Percentiles rank a stretch among this genome's conserved stretches.
These are phyloP conservation scores for Neoscelio sp. DNA, from an alignment of 2,888 invertebrate genomes.

Conservation along the genomic window DNA sequence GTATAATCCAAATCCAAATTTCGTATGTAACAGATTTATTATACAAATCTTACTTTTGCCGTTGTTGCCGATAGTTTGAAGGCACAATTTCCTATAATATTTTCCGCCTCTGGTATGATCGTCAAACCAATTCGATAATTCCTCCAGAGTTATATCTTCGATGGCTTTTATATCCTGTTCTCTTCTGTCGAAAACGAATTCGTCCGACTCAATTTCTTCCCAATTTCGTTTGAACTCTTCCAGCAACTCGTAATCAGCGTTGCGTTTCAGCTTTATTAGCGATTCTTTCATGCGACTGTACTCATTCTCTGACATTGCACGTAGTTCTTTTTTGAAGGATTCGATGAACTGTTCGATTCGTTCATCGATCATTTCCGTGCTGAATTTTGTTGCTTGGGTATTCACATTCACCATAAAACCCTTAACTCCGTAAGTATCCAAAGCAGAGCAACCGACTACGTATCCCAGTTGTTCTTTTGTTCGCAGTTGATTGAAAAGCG, in stretches of 20 bases:
- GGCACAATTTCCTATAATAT: conserved; percentile 77
- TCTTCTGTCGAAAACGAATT: conserved; percentile 91
- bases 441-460: conserved; percentile 89
- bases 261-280: conserved; percentile 90
- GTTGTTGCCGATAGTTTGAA: conserved; percentile 76
- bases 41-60: not conserved
- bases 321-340: conserved; percentile 86
- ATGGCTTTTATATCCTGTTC: conserved; percentile 87
- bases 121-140: conserved; percentile 76
- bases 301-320: conserved; percentile 86
- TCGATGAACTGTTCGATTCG: conserved; percentile 90
- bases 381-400: conserved; percentile 89
- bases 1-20: too few species aligned
- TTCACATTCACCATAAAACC: conserved; percentile 92
- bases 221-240: conserved; percentile 92
- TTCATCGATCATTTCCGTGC: conserved; percentile 87
- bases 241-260: conserved; percentile 89
- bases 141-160: conserved; percentile 82
- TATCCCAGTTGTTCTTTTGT: conserved; percentile 97
- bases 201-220: conserved; percentile 89
- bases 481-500: conserved; percentile 92
- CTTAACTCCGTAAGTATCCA: conserved; percentile 90
- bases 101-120: conserved; percentile 70
- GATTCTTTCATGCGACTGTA: conserved; percentile 87
- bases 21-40: too few species aligned